Conservation (phyloP, 1,140 invertebrate species). For the Halesus radiatus region DNA sequence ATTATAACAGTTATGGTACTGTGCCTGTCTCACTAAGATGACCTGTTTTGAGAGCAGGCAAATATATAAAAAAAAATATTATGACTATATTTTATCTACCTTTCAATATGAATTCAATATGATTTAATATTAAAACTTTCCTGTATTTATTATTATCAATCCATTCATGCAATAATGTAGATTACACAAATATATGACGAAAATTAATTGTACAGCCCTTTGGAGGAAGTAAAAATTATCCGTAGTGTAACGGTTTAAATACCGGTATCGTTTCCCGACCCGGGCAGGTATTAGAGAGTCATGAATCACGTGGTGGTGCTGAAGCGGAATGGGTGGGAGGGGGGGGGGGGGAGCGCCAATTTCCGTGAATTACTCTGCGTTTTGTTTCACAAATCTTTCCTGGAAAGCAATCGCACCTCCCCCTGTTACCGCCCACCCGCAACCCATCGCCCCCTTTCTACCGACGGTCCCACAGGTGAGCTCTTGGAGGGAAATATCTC, state of each 20-base stretch:
- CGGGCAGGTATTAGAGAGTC: constrained; percentile 34
- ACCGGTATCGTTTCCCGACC: constrained; percentile 45
- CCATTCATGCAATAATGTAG: too few species aligned
- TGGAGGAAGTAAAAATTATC: not conserved
- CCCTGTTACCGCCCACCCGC: not conserved
- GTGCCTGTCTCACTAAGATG: too few species aligned
- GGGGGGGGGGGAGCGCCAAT: constrained; percentile 55
- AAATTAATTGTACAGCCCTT: not conserved
- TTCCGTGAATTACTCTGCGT: constrained; percentile 60
- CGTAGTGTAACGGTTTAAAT: constrained; percentile 40
- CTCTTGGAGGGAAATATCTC: constrained; percentile 9
- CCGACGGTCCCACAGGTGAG: constrained; percentile 51
- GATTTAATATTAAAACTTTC: too few species aligned
- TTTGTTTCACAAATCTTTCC: constrained; percentile 62
- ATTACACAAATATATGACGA: too few species aligned
- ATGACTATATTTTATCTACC: too few species aligned
- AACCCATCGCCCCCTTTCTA: too few species aligned
- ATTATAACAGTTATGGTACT: too few species aligned
- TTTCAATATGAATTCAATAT: too few species aligned
- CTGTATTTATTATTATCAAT: too few species aligned
- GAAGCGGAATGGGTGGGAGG: constrained; percentile 6
- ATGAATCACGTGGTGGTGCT: constrained; percentile 55
- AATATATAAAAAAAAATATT: too few species aligned
- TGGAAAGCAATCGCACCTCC: constrained; percentile 43
- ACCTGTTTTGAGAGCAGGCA: too few species aligned